These are phyloP conservation scores for Sigmodon hispidus DNA, from an alignment of 2,113 vertebrate genomes.

Conservation along the genomic window DNA sequence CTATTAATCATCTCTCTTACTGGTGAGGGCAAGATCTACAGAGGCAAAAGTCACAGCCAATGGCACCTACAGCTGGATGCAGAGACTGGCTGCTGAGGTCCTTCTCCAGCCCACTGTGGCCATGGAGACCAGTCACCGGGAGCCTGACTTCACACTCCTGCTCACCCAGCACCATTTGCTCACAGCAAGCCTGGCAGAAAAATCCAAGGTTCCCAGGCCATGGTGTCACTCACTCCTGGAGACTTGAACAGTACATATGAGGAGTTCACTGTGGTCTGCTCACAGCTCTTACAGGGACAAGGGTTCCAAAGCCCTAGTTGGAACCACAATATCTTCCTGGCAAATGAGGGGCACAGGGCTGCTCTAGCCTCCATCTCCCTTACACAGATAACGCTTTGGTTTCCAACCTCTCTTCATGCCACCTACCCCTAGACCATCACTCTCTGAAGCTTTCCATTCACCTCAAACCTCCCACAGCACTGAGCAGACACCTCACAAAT, in stretches of 20 bases:
- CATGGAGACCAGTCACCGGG: not conserved
- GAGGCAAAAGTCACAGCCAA: not conserved
- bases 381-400: not conserved
- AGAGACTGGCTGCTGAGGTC: not conserved
- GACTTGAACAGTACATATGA: not conserved
- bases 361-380: not conserved
- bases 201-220: not conserved
- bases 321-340: not conserved
- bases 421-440: not conserved
- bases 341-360: not conserved
- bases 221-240: not conserved
- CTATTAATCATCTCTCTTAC: not conserved
- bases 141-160: not conserved
- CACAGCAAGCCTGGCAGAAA: not conserved
- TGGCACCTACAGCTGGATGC: not conserved
- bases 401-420: not conserved
- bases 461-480: not conserved
- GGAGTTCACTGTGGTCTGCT: not conserved
- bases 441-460: not conserved
- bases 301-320: not conserved
- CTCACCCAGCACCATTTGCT: not conserved
- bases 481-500: not conserved
- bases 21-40: not conserved
- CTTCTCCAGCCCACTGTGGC: not conserved
- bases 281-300: not conserved